Evolutionary conservation across 2,888 invertebrate species (phyloP).

Genomic region (Tinea semifulvella): DNA sequence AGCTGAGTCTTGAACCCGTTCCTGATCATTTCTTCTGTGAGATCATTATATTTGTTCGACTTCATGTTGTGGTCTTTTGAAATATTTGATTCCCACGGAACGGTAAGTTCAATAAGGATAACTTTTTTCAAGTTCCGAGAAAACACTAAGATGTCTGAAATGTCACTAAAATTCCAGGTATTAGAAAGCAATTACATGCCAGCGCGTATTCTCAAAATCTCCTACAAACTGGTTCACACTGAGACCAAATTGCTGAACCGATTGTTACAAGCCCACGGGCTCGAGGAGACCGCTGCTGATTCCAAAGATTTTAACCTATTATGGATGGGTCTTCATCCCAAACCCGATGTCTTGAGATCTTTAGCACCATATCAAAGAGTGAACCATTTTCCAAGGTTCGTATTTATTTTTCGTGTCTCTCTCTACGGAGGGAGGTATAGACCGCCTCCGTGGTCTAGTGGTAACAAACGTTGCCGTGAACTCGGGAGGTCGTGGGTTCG

Average conservation of each 20-base stretch:
- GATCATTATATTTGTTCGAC: no score
- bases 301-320: slow-evolving; percentile 84
- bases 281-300: slow-evolving; percentile 68
- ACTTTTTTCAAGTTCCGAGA: no score
- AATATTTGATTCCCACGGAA: no score
- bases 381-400: slow-evolving; percentile 92
- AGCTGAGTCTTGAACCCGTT: no score
- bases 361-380: slow-evolving; percentile 90
- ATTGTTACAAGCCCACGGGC: slow-evolving; percentile 79
- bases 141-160: no score
- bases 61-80: no score
- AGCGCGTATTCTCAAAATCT: slow-evolving; percentile 74
- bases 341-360: slow-evolving; percentile 84
- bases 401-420: slow-evolving; percentile 12
- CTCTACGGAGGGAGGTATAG: no score
- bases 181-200: slow-evolving; percentile 68
- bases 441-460: no score
- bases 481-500: no score
- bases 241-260: slow-evolving; percentile 82
- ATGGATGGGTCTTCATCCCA: slow-evolving; percentile 94
- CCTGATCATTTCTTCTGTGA: no score
- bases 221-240: slow-evolving; percentile 82
- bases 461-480: no score
- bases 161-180: slow-evolving; percentile 36
- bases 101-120: no score